Evolutionary conservation across 1,140 invertebrate genomes (phyloP).

Genomic region (Drosophila elegans): DNA sequence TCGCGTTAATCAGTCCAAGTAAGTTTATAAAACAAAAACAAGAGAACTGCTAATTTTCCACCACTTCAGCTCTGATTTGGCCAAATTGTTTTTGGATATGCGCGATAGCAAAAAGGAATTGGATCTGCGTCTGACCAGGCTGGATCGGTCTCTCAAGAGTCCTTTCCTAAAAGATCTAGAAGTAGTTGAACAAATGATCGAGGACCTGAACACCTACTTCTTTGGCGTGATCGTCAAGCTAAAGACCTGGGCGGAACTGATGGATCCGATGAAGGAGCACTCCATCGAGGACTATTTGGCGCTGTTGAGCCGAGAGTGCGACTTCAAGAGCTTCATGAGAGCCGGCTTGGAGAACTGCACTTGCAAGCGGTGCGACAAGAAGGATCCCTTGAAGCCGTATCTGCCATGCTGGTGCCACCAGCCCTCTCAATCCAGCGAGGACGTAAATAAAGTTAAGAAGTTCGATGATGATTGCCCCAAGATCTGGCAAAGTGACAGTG

Average conservation of each 20-base stretch:
- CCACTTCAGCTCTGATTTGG: conserved; percentile 18
- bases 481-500: conserved; percentile 13
- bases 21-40: background rate
- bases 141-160: conserved; percentile 49
- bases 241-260: conserved; percentile 61
- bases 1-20: conserved; percentile 57
- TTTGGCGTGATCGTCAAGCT: conserved; percentile 58
- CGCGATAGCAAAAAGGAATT: conserved; percentile 44
- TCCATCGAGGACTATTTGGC: conserved; percentile 68
- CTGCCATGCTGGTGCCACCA: conserved; percentile 60
- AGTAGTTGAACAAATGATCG: conserved; percentile 44
- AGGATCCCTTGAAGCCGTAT: conserved; percentile 52
- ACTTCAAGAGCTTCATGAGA: conserved; percentile 53
- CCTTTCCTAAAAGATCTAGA: conserved; percentile 34
- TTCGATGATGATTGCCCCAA: conserved; percentile 1
- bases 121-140: conserved; percentile 28
- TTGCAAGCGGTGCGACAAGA: conserved; percentile 62
- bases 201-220: conserved; percentile 59
- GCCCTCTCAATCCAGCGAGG: conserved; percentile 13
- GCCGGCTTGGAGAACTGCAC: conserved; percentile 60
- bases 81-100: conserved; percentile 24
- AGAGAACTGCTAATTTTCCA: background rate
- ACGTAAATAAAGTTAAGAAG: background rate
- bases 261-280: conserved; percentile 62
- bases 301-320: conserved; percentile 21